phyloP scores from a whole-genome alignment of 2,113 vertebrate species.

The Ammodytes marinus region DNA sequence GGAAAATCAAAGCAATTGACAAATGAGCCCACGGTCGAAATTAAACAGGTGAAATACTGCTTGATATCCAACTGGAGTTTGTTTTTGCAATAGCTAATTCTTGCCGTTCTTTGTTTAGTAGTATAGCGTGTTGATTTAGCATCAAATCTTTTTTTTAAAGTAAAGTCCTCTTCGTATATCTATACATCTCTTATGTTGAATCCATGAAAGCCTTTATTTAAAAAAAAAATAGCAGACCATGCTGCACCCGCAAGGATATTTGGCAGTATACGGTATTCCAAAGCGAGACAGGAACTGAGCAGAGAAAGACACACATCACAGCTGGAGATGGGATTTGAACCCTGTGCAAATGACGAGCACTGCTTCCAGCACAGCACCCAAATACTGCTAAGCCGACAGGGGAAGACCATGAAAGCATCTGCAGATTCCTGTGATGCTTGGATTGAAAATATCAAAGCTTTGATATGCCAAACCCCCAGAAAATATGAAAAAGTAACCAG shows the following conservation, averaged over 20 bases:
- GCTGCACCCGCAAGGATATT: background rate
- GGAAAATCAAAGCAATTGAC: constrained; percentile 34
- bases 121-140: background rate
- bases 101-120: background rate
- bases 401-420: constrained; percentile 41
- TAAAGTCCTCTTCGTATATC: background rate
- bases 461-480: background rate
- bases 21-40: background rate
- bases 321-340: constrained; percentile 34
- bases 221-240: background rate
- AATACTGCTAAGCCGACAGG: constrained; percentile 24
- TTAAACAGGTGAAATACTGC: background rate
- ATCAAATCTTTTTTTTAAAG: background rate
- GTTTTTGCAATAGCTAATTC: background rate
- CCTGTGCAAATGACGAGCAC: background rate
- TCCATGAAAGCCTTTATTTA: constrained; percentile 1
- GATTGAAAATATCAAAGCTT: constrained; percentile 26
- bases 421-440: constrained; percentile 19
- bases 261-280: background rate
- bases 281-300: constrained; percentile 7
- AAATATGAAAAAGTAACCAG: constrained; percentile 12
- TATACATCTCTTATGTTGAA: background rate
- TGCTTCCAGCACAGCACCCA: constrained; percentile 21
- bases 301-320: constrained; percentile 41
- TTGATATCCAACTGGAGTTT: background rate